A percentile compares a stretch with the other conserved stretches of the same genome.
Evolutionary conservation across 2,797 vertebrate genomes (phyloP).

Genomic region (Urophycis tenuis): DNA sequence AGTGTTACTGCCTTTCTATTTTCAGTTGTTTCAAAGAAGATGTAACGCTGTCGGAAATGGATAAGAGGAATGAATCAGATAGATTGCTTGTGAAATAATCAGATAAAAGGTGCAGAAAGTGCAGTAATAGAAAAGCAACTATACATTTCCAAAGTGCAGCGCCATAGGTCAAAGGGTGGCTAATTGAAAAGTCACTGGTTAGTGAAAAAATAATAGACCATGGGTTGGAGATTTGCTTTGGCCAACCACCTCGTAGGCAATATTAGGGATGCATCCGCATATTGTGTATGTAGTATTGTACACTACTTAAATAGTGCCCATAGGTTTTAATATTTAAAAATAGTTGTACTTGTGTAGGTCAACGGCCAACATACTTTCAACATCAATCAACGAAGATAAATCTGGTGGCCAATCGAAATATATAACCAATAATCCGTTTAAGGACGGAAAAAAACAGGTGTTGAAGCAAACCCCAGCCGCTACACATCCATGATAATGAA

Average conservation of each 20-base stretch:
- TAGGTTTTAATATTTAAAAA: background rate
- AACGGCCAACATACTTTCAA: background rate
- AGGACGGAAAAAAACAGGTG: background rate
- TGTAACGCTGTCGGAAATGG: background rate
- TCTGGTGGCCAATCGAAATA: background rate
- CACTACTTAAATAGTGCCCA: background rate
- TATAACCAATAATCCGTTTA: background rate
- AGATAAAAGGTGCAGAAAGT: background rate
- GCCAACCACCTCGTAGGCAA: background rate
- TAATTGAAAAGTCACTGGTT: slow-evolving; percentile 27
- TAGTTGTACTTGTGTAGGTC: background rate
- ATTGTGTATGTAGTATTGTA: background rate
- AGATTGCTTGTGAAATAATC: background rate
- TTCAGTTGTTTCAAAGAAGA: slow-evolving; percentile 1
- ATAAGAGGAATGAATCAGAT: background rate
- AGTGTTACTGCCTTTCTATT: slow-evolving; percentile 24
- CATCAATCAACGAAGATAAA: background rate
- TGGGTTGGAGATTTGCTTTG: background rate
- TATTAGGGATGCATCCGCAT: too few relatives aligned
- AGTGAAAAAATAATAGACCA: slow-evolving; percentile 32
- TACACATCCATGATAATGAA: background rate
- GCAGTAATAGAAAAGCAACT: slow-evolving; percentile 1
- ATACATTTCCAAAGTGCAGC: slow-evolving; percentile 42
- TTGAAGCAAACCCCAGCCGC: background rate
- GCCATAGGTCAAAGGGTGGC: slow-evolving; percentile 36